Percentiles rank a stretch among this genome's conserved stretches.
Evolutionary conservation across 2,888 invertebrate species (phyloP).

Genomic region (Hyposoter didymator): DNA sequence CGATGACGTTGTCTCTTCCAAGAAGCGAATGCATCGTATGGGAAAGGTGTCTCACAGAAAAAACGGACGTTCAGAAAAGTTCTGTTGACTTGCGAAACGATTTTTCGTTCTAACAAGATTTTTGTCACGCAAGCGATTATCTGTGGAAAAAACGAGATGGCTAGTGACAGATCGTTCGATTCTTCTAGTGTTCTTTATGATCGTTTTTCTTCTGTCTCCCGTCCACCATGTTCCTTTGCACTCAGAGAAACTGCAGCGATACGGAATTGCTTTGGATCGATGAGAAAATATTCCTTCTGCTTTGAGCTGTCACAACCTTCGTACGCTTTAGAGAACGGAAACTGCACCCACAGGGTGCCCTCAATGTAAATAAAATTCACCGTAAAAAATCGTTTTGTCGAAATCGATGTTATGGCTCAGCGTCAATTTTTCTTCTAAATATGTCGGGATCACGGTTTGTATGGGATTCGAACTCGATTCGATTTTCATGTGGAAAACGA

Average conservation of each 20-base stretch:
- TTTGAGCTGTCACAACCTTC: not conserved
- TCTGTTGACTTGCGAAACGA: slow-evolving; percentile 9
- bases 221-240: not conserved
- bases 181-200: slow-evolving; percentile 41
- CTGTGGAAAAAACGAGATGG: slow-evolving; percentile 53
- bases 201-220: slow-evolving; percentile 37
- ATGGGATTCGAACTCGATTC: not conserved
- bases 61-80: not conserved
- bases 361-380: not conserved
- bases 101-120: slow-evolving; percentile 36
- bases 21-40: too few relatives aligned
- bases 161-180: slow-evolving; percentile 60
- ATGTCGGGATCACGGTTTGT: not conserved
- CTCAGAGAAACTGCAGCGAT: slow-evolving; percentile 47
- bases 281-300: slow-evolving; percentile 10
- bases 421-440: not conserved
- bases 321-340: not conserved
- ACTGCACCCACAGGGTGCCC: not conserved
- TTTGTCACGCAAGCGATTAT: slow-evolving; percentile 35
- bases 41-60: too few relatives aligned
- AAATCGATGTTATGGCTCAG: not conserved
- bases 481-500: not conserved
- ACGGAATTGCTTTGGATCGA: slow-evolving; percentile 29
- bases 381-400: not conserved
- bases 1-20: slow-evolving; percentile 49